These are phyloP conservation scores for Neopipo cinnamomea DNA, from an alignment of 2,113 vertebrate species.

Conservation along the genomic window DNA sequence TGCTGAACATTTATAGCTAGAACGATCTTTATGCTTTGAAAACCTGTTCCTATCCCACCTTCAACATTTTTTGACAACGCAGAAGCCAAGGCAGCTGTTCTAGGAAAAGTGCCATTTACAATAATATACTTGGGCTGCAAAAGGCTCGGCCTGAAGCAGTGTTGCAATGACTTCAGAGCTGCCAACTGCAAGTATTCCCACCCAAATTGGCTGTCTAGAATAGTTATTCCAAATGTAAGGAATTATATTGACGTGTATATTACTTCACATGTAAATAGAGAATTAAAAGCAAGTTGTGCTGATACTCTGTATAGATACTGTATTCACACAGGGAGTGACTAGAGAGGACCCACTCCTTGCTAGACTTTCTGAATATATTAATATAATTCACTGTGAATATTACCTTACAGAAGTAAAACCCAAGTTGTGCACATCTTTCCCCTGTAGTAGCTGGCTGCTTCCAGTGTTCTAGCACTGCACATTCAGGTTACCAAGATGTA, in stretches of 20 bases:
- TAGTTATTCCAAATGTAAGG: background rate
- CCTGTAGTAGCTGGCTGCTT: background rate
- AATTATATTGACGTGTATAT: background rate
- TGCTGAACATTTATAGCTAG: background rate
- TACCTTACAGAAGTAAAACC: background rate
- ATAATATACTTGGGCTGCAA: background rate
- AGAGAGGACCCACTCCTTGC: background rate
- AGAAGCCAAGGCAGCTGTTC: background rate
- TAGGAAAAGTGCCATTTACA: background rate
- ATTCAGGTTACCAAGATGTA: background rate
- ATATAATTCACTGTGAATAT: background rate
- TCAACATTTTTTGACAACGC: fast-evolving
- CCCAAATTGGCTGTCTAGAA: background rate
- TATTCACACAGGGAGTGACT: background rate
- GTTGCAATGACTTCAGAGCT: background rate
- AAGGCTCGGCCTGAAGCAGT: background rate
- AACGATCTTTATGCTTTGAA: background rate
- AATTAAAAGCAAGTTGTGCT: background rate
- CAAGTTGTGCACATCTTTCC: background rate
- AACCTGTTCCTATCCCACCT: background rate
- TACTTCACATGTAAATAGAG: background rate
- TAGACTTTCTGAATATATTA: background rate
- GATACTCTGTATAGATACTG: background rate
- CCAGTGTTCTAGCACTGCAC: background rate
- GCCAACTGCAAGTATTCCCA: background rate